Conservation (phyloP, 2,113 vertebrate species). For the Labeo rohita region DNA sequence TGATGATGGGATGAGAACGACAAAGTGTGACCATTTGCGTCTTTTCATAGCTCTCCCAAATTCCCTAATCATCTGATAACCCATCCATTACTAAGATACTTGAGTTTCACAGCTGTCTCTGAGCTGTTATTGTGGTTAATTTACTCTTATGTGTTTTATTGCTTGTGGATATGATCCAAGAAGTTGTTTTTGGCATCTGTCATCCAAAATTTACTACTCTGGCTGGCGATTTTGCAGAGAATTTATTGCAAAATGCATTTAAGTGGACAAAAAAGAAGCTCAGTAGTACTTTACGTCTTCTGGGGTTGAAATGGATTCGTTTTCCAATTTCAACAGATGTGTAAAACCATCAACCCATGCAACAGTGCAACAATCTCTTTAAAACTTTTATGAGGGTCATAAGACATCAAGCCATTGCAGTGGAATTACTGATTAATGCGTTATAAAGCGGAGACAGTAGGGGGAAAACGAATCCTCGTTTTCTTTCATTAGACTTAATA, state of each 20-base stretch:
- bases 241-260: background rate
- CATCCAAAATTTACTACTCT: slow-evolving; percentile 13
- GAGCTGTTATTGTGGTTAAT: slow-evolving; percentile 35
- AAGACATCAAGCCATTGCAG: background rate
- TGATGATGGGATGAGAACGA: slow-evolving; percentile 9
- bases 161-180: background rate
- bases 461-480: background rate
- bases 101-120: slow-evolving; percentile 17
- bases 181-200: slow-evolving; percentile 15
- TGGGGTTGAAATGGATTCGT: background rate
- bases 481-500: slow-evolving; percentile 33
- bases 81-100: slow-evolving; percentile 39
- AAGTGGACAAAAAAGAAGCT: background rate
- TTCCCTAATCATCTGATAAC: slow-evolving; percentile 29
- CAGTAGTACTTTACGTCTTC: background rate
- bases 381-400: slow-evolving; percentile 23
- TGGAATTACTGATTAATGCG: slow-evolving; percentile 15
- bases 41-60: background rate
- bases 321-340: slow-evolving; percentile 1
- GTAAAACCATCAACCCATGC: background rate
- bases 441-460: background rate
- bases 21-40: slow-evolving; percentile 21
- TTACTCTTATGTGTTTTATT: slow-evolving; percentile 17
- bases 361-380: background rate
- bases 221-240: background rate